Evolutionary conservation across 2,888 invertebrate genomes (phyloP).

Genomic region (Petrolisthes manimaculis): DNA sequence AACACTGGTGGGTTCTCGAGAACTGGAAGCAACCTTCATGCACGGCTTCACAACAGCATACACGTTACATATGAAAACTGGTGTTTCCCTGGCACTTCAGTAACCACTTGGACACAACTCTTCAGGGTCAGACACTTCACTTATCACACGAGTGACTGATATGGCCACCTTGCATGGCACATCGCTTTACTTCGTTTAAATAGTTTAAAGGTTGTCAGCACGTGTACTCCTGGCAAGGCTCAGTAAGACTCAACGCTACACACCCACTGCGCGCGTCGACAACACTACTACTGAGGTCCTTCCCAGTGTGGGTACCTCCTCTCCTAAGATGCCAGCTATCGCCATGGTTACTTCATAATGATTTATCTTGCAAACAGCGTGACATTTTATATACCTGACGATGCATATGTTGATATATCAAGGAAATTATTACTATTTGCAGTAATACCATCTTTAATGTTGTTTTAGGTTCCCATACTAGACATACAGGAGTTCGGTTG

Average conservation of each 20-base stretch:
- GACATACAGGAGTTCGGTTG: too few species aligned
- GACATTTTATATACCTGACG: too few species aligned
- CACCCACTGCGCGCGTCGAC: background rate
- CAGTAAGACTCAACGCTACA: background rate
- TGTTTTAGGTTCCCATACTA: too few species aligned
- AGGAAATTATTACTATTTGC: too few species aligned
- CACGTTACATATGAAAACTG: background rate
- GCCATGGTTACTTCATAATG: background rate
- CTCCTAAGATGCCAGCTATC: background rate
- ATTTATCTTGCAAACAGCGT: too few species aligned
- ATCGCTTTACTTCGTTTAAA: background rate
- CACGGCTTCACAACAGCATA: conserved; percentile 7
- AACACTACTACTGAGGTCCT: background rate
- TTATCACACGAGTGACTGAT: background rate
- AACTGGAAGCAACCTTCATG: conserved; percentile 10
- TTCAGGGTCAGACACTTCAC: background rate
- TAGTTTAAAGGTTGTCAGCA: background rate
- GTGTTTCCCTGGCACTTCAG: background rate
- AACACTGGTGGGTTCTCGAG: conserved; percentile 3
- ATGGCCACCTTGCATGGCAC: background rate
- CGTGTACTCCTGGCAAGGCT: conserved; percentile 1
- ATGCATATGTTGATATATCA: too few species aligned
- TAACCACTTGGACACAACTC: background rate
- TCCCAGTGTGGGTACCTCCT: background rate
- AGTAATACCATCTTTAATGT: too few species aligned